Conservation (phyloP, 2,888 invertebrate genomes). For the Malthinus flaveolus region DNA sequence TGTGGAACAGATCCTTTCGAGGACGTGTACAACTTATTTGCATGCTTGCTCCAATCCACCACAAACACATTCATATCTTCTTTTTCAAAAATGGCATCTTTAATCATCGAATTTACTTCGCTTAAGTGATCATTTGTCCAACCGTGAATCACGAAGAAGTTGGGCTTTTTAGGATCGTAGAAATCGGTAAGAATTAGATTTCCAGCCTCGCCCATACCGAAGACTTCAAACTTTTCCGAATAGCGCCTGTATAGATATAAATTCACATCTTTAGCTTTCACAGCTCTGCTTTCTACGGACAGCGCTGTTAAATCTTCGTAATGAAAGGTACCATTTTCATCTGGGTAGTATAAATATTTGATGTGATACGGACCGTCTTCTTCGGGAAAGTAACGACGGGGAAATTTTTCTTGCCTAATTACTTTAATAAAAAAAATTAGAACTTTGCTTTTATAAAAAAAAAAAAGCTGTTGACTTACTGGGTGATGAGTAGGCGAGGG, state of each 20-base stretch:
- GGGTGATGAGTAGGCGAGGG: too few species aligned
- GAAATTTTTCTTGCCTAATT: background rate
- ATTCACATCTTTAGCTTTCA: slow-evolving; percentile 30
- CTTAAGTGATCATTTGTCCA: slow-evolving; percentile 21
- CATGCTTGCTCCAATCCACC: slow-evolving; percentile 21
- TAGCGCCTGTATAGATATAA: slow-evolving; percentile 38
- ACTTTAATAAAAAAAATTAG: background rate
- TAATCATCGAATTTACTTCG: slow-evolving; percentile 9
- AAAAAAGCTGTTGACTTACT: too few species aligned
- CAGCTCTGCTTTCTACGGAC: background rate
- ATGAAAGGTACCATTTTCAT: slow-evolving; percentile 22
- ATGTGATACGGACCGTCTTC: slow-evolving; percentile 10
- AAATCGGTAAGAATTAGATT: background rate
- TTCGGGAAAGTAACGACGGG: background rate
- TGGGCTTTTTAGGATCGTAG: slow-evolving; percentile 13
- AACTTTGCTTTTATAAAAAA: too few species aligned
- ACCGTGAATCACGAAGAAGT: slow-evolving; percentile 27
- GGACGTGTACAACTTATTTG: slow-evolving; percentile 12
- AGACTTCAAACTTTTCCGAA: too few species aligned
- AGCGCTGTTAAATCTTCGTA: slow-evolving; percentile 20
- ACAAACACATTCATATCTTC: slow-evolving; percentile 24
- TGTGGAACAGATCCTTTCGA: slow-evolving; percentile 22
- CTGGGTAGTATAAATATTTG: slow-evolving; percentile 12
- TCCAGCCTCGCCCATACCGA: background rate
- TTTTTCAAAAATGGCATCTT: slow-evolving; percentile 4